These are phyloP conservation scores for Muscidifurax raptorellus DNA, from an alignment of 1,140 invertebrate genomes.

Conservation along the genomic window DNA sequence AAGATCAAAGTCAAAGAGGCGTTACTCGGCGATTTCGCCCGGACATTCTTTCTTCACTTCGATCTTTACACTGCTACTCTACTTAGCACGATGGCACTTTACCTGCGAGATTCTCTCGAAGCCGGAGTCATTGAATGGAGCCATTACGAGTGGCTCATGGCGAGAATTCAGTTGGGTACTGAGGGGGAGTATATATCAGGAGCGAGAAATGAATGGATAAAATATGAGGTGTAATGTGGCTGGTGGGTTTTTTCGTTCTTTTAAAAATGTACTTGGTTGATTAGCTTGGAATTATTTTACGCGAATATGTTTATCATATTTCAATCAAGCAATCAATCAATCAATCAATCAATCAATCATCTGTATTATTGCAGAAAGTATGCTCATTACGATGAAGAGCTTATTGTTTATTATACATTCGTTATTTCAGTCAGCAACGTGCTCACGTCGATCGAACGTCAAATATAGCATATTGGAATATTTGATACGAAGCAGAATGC, in stretches of 20 bases:
- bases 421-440: too few species aligned
- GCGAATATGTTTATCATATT: too few species aligned
- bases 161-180: not conserved
- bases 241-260: not conserved
- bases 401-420: too few species aligned
- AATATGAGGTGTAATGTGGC: not conserved
- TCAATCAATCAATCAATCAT: too few species aligned
- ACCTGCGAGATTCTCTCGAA: constrained; percentile 21
- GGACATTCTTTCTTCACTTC: constrained; percentile 11
- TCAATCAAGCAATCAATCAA: too few species aligned
- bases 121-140: constrained; percentile 25
- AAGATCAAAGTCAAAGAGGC: constrained; percentile 8
- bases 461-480: too few species aligned
- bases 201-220: constrained; percentile 4
- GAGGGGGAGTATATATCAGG: not conserved
- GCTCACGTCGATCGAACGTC: too few species aligned
- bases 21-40: constrained; percentile 28
- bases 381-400: too few species aligned
- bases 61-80: not conserved
- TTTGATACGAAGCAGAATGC: too few species aligned
- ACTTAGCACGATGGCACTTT: constrained; percentile 29
- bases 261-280: not conserved
- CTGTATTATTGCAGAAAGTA: too few species aligned
- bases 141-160: not conserved
- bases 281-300: too few species aligned